Conservation (phyloP, 2,888 invertebrate species). For the Smittia sp. region DNA sequence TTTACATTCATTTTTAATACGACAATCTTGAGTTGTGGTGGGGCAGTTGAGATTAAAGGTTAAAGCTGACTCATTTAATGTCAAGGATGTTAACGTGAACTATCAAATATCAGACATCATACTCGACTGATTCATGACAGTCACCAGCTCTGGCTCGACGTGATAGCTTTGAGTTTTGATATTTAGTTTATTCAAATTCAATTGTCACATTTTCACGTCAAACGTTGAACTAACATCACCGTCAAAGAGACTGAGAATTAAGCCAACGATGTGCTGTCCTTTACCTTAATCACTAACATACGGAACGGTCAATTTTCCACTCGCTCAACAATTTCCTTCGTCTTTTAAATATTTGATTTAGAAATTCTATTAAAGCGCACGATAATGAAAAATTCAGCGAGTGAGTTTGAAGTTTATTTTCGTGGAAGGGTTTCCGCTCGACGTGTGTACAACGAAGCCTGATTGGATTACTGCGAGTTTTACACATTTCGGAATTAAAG, state of each 20-base stretch:
- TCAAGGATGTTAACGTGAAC: no score
- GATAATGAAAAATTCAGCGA: constrained; percentile 33
- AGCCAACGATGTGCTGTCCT: not conserved
- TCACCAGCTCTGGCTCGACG: no score
- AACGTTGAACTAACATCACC: no score
- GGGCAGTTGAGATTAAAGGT: constrained; percentile 27
- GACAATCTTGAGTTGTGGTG: not conserved
- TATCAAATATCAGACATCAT: no score
- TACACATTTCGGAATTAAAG: constrained; percentile 1
- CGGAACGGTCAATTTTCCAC: not conserved
- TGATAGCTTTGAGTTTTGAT: no score
- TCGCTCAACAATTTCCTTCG: not conserved
- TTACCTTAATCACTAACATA: not conserved
- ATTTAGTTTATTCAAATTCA: no score
- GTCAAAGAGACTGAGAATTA: no score
- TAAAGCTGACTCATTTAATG: constrained; percentile 28
- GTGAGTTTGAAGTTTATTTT: constrained; percentile 8
- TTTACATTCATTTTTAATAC: constrained; percentile 21
- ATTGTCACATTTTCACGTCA: no score
- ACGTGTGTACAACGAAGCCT: not conserved
- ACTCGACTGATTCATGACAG: no score
- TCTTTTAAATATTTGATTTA: constrained; percentile 25
- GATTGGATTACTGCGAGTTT: constrained; percentile 25
- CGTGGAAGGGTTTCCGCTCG: constrained; percentile 8
- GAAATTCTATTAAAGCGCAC: constrained; percentile 30